Conservation (phyloP, 1,140 invertebrate genomes). For the Neotoxoptera formosana region DNA sequence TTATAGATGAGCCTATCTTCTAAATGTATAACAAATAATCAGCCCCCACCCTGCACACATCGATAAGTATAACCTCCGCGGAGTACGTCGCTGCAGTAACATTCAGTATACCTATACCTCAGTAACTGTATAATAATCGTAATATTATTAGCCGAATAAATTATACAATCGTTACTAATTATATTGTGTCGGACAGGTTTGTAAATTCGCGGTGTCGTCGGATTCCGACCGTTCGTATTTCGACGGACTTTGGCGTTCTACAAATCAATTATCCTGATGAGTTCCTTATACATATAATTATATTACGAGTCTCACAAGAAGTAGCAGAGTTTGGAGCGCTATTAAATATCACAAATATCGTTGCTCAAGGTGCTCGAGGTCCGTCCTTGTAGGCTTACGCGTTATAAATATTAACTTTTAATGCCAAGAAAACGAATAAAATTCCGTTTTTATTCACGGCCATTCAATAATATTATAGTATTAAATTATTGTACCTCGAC, state of each 20-base stretch:
- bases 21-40: too few relatives aligned
- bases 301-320: background rate
- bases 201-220: background rate
- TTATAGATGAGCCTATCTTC: too few relatives aligned
- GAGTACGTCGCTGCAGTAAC: too few relatives aligned
- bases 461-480: background rate
- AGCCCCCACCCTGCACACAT: too few relatives aligned
- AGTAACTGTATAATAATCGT: too few relatives aligned
- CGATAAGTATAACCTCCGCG: too few relatives aligned
- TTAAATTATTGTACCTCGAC: background rate
- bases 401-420: background rate
- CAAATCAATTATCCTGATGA: background rate
- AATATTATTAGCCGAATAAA: too few relatives aligned
- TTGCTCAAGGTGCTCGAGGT: background rate
- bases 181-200: too few relatives aligned
- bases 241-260: background rate
- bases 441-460: background rate
- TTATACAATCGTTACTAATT: too few relatives aligned
- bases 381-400: background rate
- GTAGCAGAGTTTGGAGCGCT: background rate
- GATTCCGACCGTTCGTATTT: background rate
- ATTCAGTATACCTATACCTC: too few relatives aligned
- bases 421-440: background rate
- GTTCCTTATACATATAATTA: background rate
- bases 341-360: too few relatives aligned